A percentile compares a stretch with the other conserved stretches of the same genome.
These are phyloP conservation scores for Sebastes umbrosus DNA, from an alignment of 2,797 vertebrate genomes.

Conservation along the genomic window DNA sequence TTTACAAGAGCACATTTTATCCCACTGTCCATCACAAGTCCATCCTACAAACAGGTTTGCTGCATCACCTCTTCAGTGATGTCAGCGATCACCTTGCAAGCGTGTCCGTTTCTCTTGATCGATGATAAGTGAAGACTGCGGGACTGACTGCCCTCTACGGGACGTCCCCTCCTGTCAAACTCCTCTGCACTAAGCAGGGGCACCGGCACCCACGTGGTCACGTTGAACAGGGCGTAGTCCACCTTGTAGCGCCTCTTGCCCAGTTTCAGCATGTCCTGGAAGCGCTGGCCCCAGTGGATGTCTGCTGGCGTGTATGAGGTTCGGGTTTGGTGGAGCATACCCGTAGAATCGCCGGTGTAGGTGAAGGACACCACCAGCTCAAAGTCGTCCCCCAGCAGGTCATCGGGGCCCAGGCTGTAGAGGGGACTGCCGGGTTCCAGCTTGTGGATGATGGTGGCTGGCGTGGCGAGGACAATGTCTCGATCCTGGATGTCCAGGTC, in stretches of 20 bases:
- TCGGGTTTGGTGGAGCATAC: slow-evolving; percentile 93
- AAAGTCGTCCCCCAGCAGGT: slow-evolving; percentile 86
- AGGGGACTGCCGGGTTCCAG: slow-evolving; percentile 89
- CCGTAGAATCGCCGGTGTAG: slow-evolving; percentile 93
- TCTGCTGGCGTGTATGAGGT: slow-evolving; percentile 90
- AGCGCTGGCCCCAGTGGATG: slow-evolving; percentile 93
- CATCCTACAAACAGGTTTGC: slow-evolving; percentile 62
- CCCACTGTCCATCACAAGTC: slow-evolving; percentile 1
- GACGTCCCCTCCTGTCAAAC: slow-evolving; percentile 62
- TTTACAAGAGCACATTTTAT: slow-evolving; percentile 20
- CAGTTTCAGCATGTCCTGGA: slow-evolving; percentile 87
- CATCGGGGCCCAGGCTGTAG: slow-evolving; percentile 85
- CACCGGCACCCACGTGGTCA: slow-evolving; percentile 87
- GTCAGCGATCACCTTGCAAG: background rate
- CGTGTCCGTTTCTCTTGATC: slow-evolving; percentile 17
- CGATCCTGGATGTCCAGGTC: slow-evolving; percentile 87
- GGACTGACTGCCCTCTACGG: background rate
- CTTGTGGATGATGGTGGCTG: slow-evolving; percentile 89
- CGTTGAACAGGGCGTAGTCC: slow-evolving; percentile 91
- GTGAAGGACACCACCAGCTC: slow-evolving; percentile 95
- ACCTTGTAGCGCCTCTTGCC: slow-evolving; percentile 89
- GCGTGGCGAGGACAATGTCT: slow-evolving; percentile 89
- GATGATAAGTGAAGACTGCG: background rate
- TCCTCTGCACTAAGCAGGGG: slow-evolving; percentile 89
- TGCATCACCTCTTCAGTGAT: slow-evolving; percentile 36